Evolutionary conservation across 2,888 invertebrate species (phyloP).

Genomic region (Apodemia duryi): DNA sequence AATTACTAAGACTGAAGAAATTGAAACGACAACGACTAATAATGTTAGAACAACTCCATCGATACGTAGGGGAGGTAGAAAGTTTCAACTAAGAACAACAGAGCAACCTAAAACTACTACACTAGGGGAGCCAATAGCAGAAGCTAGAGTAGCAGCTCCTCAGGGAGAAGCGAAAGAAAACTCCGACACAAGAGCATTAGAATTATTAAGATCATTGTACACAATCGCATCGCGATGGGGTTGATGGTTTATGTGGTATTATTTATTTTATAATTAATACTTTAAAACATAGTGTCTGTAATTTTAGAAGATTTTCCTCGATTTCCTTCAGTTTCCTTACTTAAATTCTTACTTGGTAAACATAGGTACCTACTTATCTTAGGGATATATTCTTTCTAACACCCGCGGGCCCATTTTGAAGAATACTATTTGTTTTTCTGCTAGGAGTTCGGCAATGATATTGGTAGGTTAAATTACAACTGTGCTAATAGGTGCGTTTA

Average conservation of each 20-base stretch:
- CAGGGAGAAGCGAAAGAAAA: conserved; percentile 60
- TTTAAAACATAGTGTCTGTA: no score
- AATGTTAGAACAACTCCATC: conserved; percentile 48
- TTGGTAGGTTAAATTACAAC: no score
- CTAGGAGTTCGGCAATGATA: no score
- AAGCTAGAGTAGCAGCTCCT: conserved; percentile 59
- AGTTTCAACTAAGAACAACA: conserved; percentile 50
- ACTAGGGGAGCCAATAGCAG: conserved; percentile 59
- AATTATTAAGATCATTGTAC: conserved; percentile 90
- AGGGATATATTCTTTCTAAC: no score
- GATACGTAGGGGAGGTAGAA: conserved; percentile 58
- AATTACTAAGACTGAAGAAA: conserved; percentile 44
- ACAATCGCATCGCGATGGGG: conserved; percentile 92
- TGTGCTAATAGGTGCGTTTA: no score
- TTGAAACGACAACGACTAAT: conserved; percentile 52
- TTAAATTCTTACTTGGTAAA: no score
- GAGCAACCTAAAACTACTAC: conserved; percentile 41
- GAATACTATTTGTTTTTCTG: no score
- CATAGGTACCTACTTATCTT: no score
- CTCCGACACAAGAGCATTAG: conserved; percentile 88
- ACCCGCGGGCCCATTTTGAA: no score
- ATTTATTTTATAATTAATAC: conserved; percentile 43
- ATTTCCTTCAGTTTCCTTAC: no score
- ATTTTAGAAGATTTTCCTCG: no score
- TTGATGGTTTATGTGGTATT: conserved; percentile 38